Base-by-base conservation (phyloP, 2,888 invertebrate genomes). In the Uropetala carovei region DNA sequence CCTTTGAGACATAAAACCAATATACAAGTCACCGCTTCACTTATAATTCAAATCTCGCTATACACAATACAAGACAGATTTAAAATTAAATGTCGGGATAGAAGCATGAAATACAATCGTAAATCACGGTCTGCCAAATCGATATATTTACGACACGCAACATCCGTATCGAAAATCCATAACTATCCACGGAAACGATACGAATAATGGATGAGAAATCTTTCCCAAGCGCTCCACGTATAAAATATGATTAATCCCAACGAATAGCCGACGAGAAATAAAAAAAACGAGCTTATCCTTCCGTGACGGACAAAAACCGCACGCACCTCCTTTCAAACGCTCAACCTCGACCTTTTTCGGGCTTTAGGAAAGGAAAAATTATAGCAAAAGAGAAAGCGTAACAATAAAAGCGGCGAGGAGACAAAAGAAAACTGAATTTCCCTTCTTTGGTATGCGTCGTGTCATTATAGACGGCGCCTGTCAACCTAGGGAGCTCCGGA, bases 401-500 rank as follows among this genome's bases (percentile, higher is more conserved):
- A 89, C 89, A 64, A 68, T 58, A 68, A 89, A 64, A 89, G 27
- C 14, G 59, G 27, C 60, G 2, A n/a, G 56, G 89, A 86, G 85
- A 86, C 86, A 89, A 89, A 89, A 64, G 64, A 75, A 13, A 13
- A 14, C 75, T 75, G 22, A 27, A 89, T 89, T 89, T 89, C 89
- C 89, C 64, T 64, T 68, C 68, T 43, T 30, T n/a, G 89, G 89
- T 43, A 68, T 68, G 68, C 89, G 89, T 68, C 43, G 89, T 68
- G 68, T 89, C 89, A 89, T 89, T 89, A 89, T 68, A 68, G 89
- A 89, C 89, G 64, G 64, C 64, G 64, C 89, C 43, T 68, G 30
- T 89, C 68, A 64, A 68, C 16, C 68, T 59, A 30, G 10, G 68
- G 64, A 43, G 43, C 43, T 64, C 89, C 89, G 89, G 89, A 89